phyloP scores from a whole-genome alignment of 1,140 invertebrate species.

The Pachyrhynchus sulphureomaculatus region DNA sequence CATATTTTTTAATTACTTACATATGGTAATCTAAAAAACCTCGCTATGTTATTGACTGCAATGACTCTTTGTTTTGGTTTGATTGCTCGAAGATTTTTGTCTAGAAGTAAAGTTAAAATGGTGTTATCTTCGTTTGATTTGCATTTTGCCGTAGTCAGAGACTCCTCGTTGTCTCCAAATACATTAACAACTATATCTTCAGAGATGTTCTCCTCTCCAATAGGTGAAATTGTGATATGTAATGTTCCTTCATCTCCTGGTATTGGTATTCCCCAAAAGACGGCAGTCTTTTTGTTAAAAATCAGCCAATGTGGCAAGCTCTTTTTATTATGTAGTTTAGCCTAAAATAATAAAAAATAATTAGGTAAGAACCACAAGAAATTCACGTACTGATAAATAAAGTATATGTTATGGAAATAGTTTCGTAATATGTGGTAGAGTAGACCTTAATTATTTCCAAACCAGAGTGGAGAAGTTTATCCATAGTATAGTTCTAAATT shows the following conservation, averaged over 20 bases:
- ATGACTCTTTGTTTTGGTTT: constrained; percentile 54
- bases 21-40: constrained; percentile 56
- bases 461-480: too few species aligned
- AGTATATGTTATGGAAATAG: neutral
- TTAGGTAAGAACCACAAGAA: too few species aligned
- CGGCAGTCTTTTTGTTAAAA: constrained; percentile 44
- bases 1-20: constrained; percentile 50
- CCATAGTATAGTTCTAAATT: neutral
- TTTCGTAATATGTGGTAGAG: neutral
- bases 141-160: constrained; percentile 35
- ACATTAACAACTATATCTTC: constrained; percentile 30
- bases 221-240: constrained; percentile 35
- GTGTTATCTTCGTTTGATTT: constrained; percentile 42
- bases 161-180: constrained; percentile 7
- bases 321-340: constrained; percentile 37
- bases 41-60: constrained; percentile 57
- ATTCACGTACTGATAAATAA: neutral
- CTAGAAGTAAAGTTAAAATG: constrained; percentile 54
- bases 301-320: constrained; percentile 47
- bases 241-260: constrained; percentile 40
- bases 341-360: constrained; percentile 46
- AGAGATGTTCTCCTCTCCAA: constrained; percentile 18
- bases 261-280: constrained; percentile 48
- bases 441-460: too few species aligned
- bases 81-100: constrained; percentile 53